Evolutionary conservation across 2,113 vertebrate genomes (phyloP).

Genomic region (Willisornis vidua): DNA sequence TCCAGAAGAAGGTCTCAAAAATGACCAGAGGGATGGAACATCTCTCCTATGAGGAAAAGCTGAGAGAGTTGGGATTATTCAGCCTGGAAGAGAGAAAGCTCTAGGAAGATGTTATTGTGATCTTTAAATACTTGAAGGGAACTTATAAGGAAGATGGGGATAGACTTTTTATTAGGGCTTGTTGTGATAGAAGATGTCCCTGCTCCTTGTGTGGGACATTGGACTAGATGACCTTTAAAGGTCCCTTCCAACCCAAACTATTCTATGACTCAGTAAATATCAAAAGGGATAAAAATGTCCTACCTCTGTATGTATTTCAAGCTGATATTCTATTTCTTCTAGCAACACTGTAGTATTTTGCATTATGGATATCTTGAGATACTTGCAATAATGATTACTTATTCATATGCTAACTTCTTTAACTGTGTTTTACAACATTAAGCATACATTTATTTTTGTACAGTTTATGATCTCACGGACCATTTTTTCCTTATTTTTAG

Average conservation of each 20-base stretch:
- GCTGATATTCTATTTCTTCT: neutral
- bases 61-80: neutral
- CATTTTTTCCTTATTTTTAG: conserved; percentile 25
- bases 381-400: neutral
- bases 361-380: neutral
- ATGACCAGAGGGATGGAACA: neutral
- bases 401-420: conserved; percentile 28
- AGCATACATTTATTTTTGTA: neutral
- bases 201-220: neutral
- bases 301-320: neutral
- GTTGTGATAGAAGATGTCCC: neutral
- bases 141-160: neutral
- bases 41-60: neutral
- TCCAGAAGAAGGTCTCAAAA: neutral
- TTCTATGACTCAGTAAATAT: neutral
- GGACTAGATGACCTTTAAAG: neutral
- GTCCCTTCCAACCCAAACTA: neutral
- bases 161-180: neutral
- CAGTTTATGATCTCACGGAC: neutral
- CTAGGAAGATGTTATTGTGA: neutral
- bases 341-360: neutral
- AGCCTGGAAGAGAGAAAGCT: neutral
- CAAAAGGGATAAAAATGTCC: conserved; percentile 13
- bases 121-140: neutral
- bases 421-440: conserved; percentile 13